Evolutionary conservation across 2,888 invertebrate species (phyloP).

Genomic region (Seira sanloemensis): DNA sequence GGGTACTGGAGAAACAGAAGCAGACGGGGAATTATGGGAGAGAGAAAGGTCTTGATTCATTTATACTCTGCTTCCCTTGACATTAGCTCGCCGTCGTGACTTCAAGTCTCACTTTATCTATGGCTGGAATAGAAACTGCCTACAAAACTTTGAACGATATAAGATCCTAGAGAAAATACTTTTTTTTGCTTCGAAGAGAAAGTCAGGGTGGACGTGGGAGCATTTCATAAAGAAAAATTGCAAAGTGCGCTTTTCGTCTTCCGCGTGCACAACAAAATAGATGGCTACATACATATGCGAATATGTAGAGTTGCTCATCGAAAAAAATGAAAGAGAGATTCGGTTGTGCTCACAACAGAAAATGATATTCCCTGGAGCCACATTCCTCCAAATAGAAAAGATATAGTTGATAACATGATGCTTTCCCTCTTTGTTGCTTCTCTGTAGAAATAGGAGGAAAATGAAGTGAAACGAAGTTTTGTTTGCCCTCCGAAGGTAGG

Average conservation of each 20-base stretch:
- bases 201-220: neutral
- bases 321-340: neutral
- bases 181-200: neutral
- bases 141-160: neutral
- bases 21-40: neutral
- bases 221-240: conserved; percentile 21
- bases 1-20: neutral
- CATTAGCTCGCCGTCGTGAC: neutral
- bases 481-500: neutral
- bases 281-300: conserved; percentile 22
- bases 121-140: neutral
- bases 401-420: neutral
- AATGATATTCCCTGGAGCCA: conserved; percentile 34
- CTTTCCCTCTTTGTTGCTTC: neutral
- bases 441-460: no score
- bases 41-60: neutral
- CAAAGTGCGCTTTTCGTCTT: neutral
- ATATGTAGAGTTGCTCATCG: conserved; percentile 31
- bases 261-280: conserved; percentile 7
- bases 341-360: conserved; percentile 5
- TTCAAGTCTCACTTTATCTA: neutral
- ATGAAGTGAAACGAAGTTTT: neutral
- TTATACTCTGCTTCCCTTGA: neutral
- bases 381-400: conserved; percentile 13
- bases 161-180: neutral